A percentile compares a stretch with the other conserved stretches of the same genome.
Conservation (phyloP, 2,113 vertebrate species). For the Vidua macroura region DNA sequence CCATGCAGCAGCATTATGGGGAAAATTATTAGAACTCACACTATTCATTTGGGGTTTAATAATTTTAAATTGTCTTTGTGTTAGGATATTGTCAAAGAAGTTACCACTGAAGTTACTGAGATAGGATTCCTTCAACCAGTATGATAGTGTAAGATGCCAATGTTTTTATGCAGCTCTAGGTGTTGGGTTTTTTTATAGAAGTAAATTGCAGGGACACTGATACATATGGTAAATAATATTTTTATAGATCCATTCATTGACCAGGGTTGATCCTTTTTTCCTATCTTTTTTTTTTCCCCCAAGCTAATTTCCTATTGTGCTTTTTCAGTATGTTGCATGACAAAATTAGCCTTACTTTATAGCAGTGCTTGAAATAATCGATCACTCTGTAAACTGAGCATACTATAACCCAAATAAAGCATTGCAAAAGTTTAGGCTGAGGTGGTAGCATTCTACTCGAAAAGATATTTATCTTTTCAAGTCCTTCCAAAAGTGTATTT, state of each 20-base stretch:
- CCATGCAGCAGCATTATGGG: not conserved
- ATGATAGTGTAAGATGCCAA: not conserved
- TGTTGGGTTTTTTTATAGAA: not conserved
- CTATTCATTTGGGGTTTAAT: not conserved
- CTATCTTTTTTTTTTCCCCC: not conserved
- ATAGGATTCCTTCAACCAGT: not conserved
- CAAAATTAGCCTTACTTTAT: conserved; percentile 5
- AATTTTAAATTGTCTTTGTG: not conserved
- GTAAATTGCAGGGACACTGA: not conserved
- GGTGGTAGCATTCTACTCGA: not conserved
- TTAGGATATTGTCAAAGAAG: not conserved
- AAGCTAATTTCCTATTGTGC: not conserved
- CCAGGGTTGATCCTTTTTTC: not conserved
- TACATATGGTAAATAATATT: not conserved
- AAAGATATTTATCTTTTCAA: not conserved
- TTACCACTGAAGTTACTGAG: not conserved
- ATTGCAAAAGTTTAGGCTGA: not conserved
- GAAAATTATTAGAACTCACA: not conserved
- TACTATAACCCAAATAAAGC: not conserved
- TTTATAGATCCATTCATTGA: not conserved
- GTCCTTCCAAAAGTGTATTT: not conserved
- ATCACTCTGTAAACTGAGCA: not conserved
- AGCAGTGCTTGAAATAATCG: not conserved
- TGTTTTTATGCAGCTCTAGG: not conserved
- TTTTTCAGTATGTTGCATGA: not conserved